Conservation (phyloP, 2,797 vertebrate genomes). For the Alfaro cultratus region DNA sequence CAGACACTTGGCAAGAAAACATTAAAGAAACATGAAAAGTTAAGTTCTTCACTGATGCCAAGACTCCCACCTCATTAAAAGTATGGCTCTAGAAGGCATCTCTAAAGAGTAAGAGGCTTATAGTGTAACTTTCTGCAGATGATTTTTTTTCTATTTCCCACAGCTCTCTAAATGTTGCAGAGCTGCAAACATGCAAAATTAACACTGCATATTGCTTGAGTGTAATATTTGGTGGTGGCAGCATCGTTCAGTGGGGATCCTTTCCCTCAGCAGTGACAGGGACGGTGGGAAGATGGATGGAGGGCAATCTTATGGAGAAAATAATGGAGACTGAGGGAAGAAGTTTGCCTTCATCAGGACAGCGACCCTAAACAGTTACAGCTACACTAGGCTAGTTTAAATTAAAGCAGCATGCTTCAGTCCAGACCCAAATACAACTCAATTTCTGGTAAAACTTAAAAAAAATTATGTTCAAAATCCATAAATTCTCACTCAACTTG, state of each 20-base stretch:
- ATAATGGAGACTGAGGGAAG: neutral
- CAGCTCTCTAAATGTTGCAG: neutral
- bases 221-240: neutral
- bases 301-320: neutral
- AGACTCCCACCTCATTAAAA: neutral
- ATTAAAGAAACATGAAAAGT: neutral
- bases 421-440: neutral
- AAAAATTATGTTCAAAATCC: neutral
- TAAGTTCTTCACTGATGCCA: neutral
- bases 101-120: constrained; percentile 1
- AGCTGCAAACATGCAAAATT: neutral
- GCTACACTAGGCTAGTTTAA: neutral
- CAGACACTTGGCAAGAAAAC: neutral
- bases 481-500: neutral
- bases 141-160: neutral
- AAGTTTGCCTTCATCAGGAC: neutral
- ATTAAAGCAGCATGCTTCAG: neutral
- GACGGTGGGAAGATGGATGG: neutral
- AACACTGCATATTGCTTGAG: neutral
- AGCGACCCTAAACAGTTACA: neutral
- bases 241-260: neutral
- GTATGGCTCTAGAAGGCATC: neutral
- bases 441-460: neutral
- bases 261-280: neutral
- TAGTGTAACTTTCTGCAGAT: neutral